phyloP scores from a whole-genome alignment of 1,140 invertebrate species.

The Diuraphis noxia region DNA sequence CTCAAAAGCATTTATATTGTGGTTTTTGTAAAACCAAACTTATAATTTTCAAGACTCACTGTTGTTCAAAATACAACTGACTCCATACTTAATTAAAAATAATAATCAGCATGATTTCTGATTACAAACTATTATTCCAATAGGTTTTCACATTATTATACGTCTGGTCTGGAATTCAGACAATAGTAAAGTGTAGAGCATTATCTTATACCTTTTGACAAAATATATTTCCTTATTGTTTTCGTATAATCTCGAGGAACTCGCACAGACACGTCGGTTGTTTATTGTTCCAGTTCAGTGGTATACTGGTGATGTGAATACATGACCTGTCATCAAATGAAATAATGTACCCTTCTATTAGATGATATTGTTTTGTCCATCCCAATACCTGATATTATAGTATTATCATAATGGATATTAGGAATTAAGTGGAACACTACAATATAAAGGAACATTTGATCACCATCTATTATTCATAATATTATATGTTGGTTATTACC shows the following conservation, averaged over 20 bases:
- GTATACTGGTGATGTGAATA: slow-evolving; percentile 1
- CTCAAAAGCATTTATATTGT: background rate
- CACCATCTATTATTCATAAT: background rate
- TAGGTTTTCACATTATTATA: background rate
- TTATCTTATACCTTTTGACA: background rate
- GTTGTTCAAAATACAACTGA: background rate
- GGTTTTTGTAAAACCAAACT: background rate
- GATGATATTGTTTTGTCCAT: background rate
- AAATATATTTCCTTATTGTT: slow-evolving; percentile 6
- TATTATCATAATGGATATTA: background rate
- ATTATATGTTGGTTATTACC: background rate
- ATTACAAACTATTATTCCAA: background rate
- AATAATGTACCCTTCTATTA: slow-evolving; percentile 15
- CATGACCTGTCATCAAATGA: slow-evolving; percentile 9
- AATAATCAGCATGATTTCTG: background rate
- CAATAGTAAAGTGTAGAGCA: background rate
- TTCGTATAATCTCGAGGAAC: background rate
- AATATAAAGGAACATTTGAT: background rate
- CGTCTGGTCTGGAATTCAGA: background rate
- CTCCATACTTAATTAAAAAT: background rate
- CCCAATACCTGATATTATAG: background rate
- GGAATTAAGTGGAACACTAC: background rate
- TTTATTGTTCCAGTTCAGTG: background rate
- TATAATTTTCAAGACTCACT: background rate
- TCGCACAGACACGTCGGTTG: background rate